phyloP scores from a whole-genome alignment of 2,113 vertebrate species.

The Centrocercus urophasianus region DNA sequence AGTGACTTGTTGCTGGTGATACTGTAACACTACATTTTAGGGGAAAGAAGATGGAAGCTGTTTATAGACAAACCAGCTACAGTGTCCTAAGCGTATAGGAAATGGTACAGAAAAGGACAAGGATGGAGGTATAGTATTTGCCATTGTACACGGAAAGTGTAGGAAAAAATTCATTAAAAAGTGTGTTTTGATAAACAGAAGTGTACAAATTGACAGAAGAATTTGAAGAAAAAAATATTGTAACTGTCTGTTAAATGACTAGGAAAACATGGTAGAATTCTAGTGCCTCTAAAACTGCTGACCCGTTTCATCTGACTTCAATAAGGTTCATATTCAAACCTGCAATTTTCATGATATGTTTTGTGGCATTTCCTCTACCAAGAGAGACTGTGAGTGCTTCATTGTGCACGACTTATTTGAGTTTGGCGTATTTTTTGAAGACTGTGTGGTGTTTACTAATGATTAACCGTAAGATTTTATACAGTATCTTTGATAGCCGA shows the following conservation, averaged over 20 bases:
- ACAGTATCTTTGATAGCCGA: not conserved
- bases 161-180: not conserved
- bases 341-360: not conserved
- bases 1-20: not conserved
- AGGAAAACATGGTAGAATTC: not conserved
- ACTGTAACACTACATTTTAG: not conserved
- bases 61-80: not conserved
- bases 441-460: not conserved
- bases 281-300: not conserved
- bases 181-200: not conserved
- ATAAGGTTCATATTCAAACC: not conserved
- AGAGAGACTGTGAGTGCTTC: not conserved
- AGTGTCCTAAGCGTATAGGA: not conserved
- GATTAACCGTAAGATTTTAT: not conserved
- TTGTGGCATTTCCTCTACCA: not conserved
- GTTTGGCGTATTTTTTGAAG: constrained; percentile 29
- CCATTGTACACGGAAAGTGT: not conserved
- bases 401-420: not conserved
- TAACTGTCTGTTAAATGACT: not conserved
- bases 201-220: not conserved
- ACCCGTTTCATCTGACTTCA: not conserved
- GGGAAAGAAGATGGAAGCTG: not conserved
- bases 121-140: not conserved
- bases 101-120: not conserved
- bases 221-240: not conserved